Evolutionary conservation across 2,797 vertebrate species (phyloP).

Genomic region (Zenarchopterus dispar): DNA sequence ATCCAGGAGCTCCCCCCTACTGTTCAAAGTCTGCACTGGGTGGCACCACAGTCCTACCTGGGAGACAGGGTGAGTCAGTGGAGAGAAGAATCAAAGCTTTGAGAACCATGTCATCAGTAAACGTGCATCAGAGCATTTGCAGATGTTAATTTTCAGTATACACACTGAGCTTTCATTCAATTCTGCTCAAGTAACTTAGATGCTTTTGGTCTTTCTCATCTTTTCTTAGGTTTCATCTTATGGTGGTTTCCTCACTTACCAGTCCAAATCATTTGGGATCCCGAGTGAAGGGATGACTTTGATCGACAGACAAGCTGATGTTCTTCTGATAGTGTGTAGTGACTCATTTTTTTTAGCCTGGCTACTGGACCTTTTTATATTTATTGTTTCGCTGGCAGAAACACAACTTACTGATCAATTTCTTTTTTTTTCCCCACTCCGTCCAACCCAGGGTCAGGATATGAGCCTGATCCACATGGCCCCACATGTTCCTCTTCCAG

Average conservation of each 20-base stretch:
- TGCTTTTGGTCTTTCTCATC: not conserved
- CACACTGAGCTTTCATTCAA: not conserved
- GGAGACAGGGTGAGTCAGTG: constrained; percentile 87
- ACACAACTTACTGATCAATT: constrained; percentile 3
- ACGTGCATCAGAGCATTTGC: not conserved
- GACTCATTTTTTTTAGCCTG: not conserved
- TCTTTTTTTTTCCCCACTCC: constrained; percentile 1
- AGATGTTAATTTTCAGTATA: not conserved
- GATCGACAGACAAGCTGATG: constrained; percentile 85
- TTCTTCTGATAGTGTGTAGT: constrained; percentile 86
- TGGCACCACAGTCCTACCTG: constrained; percentile 88
- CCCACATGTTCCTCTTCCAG: constrained; percentile 83
- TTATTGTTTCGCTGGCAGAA: not conserved
- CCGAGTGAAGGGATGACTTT: constrained; percentile 91
- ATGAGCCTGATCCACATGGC: constrained; percentile 86
- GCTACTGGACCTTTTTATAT: not conserved
- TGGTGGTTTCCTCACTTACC: constrained; percentile 91
- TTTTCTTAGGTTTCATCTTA: constrained; percentile 90
- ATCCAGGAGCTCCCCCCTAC: constrained; percentile 88
- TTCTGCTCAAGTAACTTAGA: constrained; percentile 9
- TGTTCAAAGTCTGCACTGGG: constrained; percentile 86
- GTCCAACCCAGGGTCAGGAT: constrained; percentile 77
- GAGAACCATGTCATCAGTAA: not conserved
- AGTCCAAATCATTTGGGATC: constrained; percentile 93
- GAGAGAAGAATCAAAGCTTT: not conserved